Base-by-base conservation (phyloP, 2,113 vertebrate species). In the Crypturellus undulatus region DNA sequence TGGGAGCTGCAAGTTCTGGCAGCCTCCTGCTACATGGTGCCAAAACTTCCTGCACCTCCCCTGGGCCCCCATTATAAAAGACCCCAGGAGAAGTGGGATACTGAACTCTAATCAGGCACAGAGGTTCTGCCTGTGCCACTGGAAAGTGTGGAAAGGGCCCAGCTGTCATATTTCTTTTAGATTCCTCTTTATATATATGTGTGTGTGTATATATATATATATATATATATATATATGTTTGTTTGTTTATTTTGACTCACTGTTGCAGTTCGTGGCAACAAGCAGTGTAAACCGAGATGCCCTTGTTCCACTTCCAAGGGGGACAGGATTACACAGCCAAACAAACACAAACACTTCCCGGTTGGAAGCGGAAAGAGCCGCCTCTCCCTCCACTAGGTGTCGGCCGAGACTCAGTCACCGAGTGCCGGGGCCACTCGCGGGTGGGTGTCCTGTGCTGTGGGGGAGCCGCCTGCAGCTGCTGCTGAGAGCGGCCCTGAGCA, bases 301-400 rank as follows among this genome's bases (percentile, higher is more conserved):
- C 26, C 52, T 73, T 32, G 84, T 24, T 42, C 22, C 9, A 11
- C 47, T 78, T 52, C 22, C 30, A 25, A 42, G 77, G 28, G 36
- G n/a, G 62, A 18, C 38, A 25, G 54, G 45, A 14, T 52, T 65
- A 13, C 16, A 3, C 49, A 49, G 11, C 21, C 49, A 24, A 49
- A 24, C 49, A n/a, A n/a, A n/a, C 21, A 49, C 15, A n/a, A 75
- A 11, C 11, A 6, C 12, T 73, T 76, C 6, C 22, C 21, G 91
- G 15, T 6, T 34, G 5, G 3, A 40, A 56, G 43, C 24, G 17
- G 75, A 59, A 84, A 32, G 47, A 45, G 13, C 40, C 1, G 2
- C 47, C 82, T 36, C 32, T 42, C 68, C 21, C 32, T 84, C 95
- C 96, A 95, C 96, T 97, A 97, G 97, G 21, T 96, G 97, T 95